Conservation (phyloP, 2,888 invertebrate genomes). For the Hirtodrosophila trivittata region DNA sequence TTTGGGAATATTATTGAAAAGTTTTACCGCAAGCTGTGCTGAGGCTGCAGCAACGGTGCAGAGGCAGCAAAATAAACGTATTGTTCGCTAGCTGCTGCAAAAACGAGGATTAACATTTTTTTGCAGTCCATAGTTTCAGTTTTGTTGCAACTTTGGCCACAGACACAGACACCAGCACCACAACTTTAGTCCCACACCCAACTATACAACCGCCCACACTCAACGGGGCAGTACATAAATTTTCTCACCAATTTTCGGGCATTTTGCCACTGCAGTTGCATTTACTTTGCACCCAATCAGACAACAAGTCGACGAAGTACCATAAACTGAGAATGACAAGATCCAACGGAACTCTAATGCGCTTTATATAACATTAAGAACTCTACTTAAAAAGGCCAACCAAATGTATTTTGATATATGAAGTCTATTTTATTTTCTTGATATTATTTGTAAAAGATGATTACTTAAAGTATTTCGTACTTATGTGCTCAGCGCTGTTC, state of each 20-base stretch:
- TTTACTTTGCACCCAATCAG: conserved; percentile 45
- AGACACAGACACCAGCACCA: conserved; percentile 55
- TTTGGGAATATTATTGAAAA: conserved; percentile 78
- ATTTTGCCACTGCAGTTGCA: conserved; percentile 32
- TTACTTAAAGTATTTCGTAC: too few species aligned
- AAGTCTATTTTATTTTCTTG: too few species aligned
- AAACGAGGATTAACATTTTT: conserved; percentile 43
- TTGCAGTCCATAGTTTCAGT: conserved; percentile 67
- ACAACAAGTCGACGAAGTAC: conserved; percentile 36
- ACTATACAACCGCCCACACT: conserved; percentile 21
- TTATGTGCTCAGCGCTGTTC: too few species aligned
- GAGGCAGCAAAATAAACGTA: conserved; percentile 67
- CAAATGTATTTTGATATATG: too few species aligned
- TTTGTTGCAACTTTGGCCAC: conserved; percentile 77
- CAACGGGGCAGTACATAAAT: conserved; percentile 63
- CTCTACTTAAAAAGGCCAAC: neutral
- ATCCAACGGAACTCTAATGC: conserved; percentile 13
- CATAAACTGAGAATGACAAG: conserved; percentile 4
- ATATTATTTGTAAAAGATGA: too few species aligned
- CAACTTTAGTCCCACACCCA: conserved; percentile 17
- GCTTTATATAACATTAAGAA: neutral
- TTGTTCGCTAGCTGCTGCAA: conserved; percentile 49
- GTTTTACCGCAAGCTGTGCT: conserved; percentile 76
- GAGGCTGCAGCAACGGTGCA: conserved; percentile 41
- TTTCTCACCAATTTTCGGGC: conserved; percentile 50